Evolutionary conservation across 2,113 vertebrate species (phyloP), one percentile per base, ranked within the genome.

Genomic region (Scytalopus superciliaris): DNA sequence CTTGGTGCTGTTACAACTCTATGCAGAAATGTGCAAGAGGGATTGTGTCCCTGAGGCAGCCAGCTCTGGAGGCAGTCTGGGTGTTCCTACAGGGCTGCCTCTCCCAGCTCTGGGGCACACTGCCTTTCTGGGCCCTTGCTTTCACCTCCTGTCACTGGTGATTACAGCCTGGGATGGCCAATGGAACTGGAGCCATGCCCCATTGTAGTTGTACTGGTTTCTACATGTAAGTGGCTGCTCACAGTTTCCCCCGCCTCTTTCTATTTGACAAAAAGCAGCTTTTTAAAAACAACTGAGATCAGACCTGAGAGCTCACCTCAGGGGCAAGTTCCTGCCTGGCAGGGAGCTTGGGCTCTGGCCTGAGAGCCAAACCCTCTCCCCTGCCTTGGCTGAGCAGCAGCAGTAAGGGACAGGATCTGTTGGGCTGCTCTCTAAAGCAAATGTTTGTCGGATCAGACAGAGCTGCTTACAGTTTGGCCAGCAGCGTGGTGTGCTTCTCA

Each of bases 301-400:
- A 19, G 25, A 57, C 40, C n/a, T 73, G 60, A 67, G 44, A 85
- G 28, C 37, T 87, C 0, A 0, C 27, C 47, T 64, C 39, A 15
- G 21, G n/a, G 28, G 3, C 31, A 87, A 25, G 25, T 31, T 17
- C 28, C 22, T 76, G 17, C 31, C 49, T 72, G 30, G 21, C 44
- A 1, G 1, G 23, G 35, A 69, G 10, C 15, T 17, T 44, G 37
- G n/a, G 5, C 30, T 81, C 13, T 37, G 63, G 17, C 27, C 31
- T 56, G 33, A 55, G 22, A n/a, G 56, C 44, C 3, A 22, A 62
- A 74, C 33, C 37, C 13, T 70, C 23, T 69, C 39, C 23, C 18
- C 18, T 50, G 22, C 28, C 27, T 67, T 37, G 35, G 30, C n/a
- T 84, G 56, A 39, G 30, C 2, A 9, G 40, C 0, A 0, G 28